Conservation (phyloP, 2,113 vertebrate genomes). For the Panurus biarmicus region DNA sequence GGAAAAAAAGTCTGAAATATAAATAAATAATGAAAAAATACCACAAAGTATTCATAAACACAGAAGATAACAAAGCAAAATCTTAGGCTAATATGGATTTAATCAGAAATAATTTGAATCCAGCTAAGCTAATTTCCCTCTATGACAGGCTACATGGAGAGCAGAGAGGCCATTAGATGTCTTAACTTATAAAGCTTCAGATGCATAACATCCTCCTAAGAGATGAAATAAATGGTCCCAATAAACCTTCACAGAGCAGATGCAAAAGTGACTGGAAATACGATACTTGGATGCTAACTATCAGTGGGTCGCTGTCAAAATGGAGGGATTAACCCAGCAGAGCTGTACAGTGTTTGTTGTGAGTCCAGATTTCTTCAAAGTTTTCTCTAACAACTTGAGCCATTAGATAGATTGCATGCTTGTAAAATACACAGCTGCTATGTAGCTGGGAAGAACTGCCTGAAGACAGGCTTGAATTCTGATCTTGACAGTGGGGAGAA, state of each 20-base stretch:
- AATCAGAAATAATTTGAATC: conserved; percentile 39
- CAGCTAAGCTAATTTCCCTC: background rate
- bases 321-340: conserved; percentile 1
- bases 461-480: conserved; percentile 29
- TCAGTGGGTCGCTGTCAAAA: conserved; percentile 22
- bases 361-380: conserved; percentile 42
- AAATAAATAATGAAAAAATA: conserved; percentile 32
- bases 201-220: conserved; percentile 19
- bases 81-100: conserved; percentile 21
- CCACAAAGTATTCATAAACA: background rate
- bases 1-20: background rate
- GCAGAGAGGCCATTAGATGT: background rate
- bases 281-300: background rate
- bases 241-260: conserved; percentile 29
- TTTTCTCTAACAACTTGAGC: background rate
- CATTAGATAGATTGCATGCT: background rate
- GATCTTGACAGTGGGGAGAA: background rate
- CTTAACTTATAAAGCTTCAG: conserved; percentile 19
- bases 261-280: conserved; percentile 23
- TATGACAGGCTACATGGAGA: background rate
- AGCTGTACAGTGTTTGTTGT: conserved; percentile 10
- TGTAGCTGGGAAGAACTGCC: background rate
- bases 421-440: conserved; percentile 36
- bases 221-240: conserved; percentile 27
- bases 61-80: conserved; percentile 31